Percentiles rank a stretch among this genome's conserved stretches.
phyloP scores from a whole-genome alignment of 1,140 invertebrate species.

The Spodoptera frugiperda region DNA sequence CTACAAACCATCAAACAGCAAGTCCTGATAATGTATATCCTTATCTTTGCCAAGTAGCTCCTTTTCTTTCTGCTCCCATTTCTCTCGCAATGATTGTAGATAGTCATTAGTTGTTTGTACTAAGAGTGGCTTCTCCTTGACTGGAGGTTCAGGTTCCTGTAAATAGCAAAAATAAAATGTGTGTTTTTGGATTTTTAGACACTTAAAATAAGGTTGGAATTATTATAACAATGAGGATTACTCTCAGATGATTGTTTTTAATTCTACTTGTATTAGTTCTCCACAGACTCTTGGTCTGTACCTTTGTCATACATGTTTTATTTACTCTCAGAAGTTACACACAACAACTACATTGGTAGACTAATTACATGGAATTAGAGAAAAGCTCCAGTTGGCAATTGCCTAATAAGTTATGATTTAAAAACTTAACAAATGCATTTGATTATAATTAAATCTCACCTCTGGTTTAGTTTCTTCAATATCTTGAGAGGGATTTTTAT shows the following conservation, averaged over 20 bases:
- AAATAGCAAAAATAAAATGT: neutral
- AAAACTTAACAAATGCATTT: no score
- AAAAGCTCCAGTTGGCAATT: no score
- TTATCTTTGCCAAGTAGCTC: constrained; percentile 87
- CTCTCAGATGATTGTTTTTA: no score
- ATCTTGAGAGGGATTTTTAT: constrained; percentile 6
- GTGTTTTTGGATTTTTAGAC: neutral
- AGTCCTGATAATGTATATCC: constrained; percentile 95
- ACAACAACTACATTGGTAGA: no score
- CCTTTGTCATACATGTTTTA: no score
- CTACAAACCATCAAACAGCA: constrained; percentile 92
- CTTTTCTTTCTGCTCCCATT: constrained; percentile 90
- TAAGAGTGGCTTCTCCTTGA: constrained; percentile 69
- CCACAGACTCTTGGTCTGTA: no score
- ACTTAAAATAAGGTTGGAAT: no score
- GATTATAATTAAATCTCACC: constrained; percentile 9
- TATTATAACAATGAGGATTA: no score
- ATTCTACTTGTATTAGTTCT: no score
- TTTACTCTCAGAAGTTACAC: no score
- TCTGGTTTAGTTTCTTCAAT: constrained; percentile 49
- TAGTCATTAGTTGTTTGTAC: constrained; percentile 86
- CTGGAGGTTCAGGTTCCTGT: constrained; percentile 9
- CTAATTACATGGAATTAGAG: no score
- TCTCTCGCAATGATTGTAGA: constrained; percentile 85
- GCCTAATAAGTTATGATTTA: no score